Base-by-base conservation (phyloP, 2,888 invertebrate genomes). In the Drosophila paramelanica region DNA sequence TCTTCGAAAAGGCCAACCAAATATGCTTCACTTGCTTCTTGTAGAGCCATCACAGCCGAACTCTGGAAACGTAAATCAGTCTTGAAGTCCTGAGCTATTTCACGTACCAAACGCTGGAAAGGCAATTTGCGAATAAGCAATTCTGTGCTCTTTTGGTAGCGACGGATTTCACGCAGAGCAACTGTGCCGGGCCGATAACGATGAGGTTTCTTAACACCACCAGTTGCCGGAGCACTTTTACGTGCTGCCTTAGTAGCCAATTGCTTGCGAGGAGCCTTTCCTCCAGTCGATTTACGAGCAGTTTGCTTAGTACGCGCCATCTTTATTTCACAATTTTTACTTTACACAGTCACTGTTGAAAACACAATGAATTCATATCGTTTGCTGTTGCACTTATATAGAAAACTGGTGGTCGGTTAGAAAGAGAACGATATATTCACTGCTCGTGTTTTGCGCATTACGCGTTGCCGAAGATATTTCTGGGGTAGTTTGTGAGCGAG, bases 21-120 rank as follows among this genome's bases (percentile, higher is more conserved):
- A 38, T 59, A 59, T n/a, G 59, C 60, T 52, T 52, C 60, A 14
- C 52, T 52, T 39, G 52, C 60, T 46, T 60, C 60, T 14, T 60
- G 73, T 52, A 60, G 51, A 25, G 60, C 45, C 51, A 60, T 52
- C 10, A 60, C 39, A 14, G 59, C 59, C 17, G 52, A 52, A 23
- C 46, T 52, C 33, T 61, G 52, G 52, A 61, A 61, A 43, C 50
- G 59, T 23, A 56, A 38, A 13, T 56, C 56, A 5, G 56, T 56
- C 25, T 56, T 55, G 55, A 55, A 55, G 13, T 55, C 55, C 36
- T 55, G 55, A 43, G 55, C 55, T 4, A 55, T 55, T 45, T 55
- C 55, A 23, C 55, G 55, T 1, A 55, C 55, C 13, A 52, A 52
- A 42, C 52, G 52, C 52, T 52, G 52, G 55, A 45, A 55, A 8